Evolutionary conservation across 2,888 invertebrate species (phyloP).

Genomic region (Drosophila mettleri): DNA sequence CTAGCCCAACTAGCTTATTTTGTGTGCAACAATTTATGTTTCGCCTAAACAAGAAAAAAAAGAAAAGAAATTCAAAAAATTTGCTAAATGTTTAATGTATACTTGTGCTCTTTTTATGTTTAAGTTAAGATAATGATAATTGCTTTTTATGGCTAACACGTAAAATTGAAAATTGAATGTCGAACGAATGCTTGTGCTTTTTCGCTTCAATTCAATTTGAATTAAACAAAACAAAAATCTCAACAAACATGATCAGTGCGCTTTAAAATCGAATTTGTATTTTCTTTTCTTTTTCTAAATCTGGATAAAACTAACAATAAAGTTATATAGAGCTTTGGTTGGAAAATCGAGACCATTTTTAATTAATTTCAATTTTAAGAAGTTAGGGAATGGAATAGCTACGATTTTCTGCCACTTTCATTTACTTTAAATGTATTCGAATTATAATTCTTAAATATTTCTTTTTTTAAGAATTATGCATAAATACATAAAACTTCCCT

Average conservation of each 20-base stretch:
- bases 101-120: slow-evolving; percentile 58
- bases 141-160: slow-evolving; percentile 54
- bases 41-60: slow-evolving; percentile 12
- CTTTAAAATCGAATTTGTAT: not conserved
- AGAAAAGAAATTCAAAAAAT: slow-evolving; percentile 31
- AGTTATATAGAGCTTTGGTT: not conserved
- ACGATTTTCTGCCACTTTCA: not conserved
- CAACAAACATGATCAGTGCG: slow-evolving; percentile 10
- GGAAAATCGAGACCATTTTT: not conserved
- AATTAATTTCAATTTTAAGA: not conserved
- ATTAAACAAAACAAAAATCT: slow-evolving; percentile 35
- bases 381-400: not conserved
- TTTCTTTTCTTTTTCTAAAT: slow-evolving; percentile 18
- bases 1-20: slow-evolving; percentile 52
- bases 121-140: slow-evolving; percentile 47
- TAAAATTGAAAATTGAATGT: slow-evolving; percentile 45
- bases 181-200: slow-evolving; percentile 37
- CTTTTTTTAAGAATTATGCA: not conserved
- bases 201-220: slow-evolving; percentile 52
- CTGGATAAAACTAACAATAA: not conserved
- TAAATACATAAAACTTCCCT: not conserved
- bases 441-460: not conserved
- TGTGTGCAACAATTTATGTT: too few relatives aligned
- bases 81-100: slow-evolving; percentile 54
- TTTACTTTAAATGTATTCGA: not conserved